Conservation (phyloP, 2,888 invertebrate genomes). For the Eurytoma adleriae region DNA sequence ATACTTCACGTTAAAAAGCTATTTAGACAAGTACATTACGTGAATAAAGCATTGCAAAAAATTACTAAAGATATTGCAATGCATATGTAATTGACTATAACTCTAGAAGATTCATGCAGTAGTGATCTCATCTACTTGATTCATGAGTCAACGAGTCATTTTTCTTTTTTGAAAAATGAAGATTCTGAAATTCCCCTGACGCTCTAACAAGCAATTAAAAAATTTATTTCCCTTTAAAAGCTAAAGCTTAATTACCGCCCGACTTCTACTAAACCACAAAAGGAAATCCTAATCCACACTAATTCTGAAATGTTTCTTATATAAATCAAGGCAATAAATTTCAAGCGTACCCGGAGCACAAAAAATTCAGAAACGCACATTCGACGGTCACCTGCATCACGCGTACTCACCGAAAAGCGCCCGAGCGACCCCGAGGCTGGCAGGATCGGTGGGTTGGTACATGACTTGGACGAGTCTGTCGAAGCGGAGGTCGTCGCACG, state of each 20-base stretch:
- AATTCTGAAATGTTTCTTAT: too few species aligned
- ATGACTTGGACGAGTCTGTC: conserved; percentile 78
- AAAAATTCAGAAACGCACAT: too few species aligned
- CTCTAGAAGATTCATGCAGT: conserved; percentile 8
- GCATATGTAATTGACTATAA: background rate
- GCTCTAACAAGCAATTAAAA: background rate
- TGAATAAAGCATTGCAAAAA: background rate
- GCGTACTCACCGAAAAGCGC: conserved; percentile 86
- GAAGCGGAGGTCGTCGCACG: conserved; percentile 67
- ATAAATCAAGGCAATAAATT: too few species aligned
- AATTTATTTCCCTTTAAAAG: background rate
- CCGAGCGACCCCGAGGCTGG: conserved; percentile 87
- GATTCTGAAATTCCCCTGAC: background rate
- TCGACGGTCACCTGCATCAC: too few species aligned
- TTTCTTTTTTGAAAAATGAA: conserved; percentile 11
- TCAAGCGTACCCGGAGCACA: background rate
- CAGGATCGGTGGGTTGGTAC: conserved; percentile 83
- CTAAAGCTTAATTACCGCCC: background rate
- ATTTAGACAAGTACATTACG: background rate
- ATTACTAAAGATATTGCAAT: background rate
- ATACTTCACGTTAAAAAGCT: background rate
- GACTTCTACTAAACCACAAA: too few species aligned
- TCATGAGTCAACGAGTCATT: conserved; percentile 17
- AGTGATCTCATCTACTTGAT: background rate
- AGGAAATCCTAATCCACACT: too few species aligned